Evolutionary conservation across 2,888 invertebrate genomes (phyloP).

Genomic region (Nematopogon swammerdamellus): DNA sequence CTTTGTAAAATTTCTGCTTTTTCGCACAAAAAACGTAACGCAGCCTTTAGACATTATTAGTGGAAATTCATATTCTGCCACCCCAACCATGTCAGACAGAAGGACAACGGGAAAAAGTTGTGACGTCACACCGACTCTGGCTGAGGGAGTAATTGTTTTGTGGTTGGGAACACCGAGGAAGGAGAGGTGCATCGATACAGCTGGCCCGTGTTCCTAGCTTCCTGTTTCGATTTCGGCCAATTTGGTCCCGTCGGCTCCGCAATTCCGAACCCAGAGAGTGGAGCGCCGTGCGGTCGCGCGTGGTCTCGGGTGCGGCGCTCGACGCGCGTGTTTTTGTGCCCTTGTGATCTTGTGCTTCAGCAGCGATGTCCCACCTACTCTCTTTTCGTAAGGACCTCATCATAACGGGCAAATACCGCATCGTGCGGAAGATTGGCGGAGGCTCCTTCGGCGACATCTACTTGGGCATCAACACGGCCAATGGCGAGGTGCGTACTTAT

Average conservation of each 20-base stretch:
- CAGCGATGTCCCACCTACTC: not conserved
- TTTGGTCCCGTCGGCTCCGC: not conserved
- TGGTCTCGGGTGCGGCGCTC: not conserved
- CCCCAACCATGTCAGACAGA: no score
- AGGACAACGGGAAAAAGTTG: no score
- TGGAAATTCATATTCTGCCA: no score
- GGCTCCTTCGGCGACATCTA: slow-evolving; percentile 99
- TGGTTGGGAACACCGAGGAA: not conserved
- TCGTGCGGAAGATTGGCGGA: slow-evolving; percentile 96
- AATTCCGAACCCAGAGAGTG: not conserved
- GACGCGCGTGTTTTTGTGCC: not conserved
- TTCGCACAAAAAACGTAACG: no score
- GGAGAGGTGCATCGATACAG: not conserved
- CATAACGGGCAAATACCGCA: slow-evolving; percentile 90
- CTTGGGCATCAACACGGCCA: slow-evolving; percentile 87
- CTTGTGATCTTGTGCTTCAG: not conserved
- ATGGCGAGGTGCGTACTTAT: slow-evolving; percentile 81
- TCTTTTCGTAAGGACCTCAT: slow-evolving; percentile 59
- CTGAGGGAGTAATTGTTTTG: no score
- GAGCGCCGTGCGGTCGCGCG: not conserved
- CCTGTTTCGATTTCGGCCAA: not conserved
- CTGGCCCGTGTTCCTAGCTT: not conserved
- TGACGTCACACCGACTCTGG: no score
- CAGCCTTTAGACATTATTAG: no score
- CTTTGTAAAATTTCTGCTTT: no score